Evolutionary conservation across 2,113 vertebrate genomes (phyloP), one percentile per base, ranked within the genome.

Genomic region (Cranoglanis bouderius): DNA sequence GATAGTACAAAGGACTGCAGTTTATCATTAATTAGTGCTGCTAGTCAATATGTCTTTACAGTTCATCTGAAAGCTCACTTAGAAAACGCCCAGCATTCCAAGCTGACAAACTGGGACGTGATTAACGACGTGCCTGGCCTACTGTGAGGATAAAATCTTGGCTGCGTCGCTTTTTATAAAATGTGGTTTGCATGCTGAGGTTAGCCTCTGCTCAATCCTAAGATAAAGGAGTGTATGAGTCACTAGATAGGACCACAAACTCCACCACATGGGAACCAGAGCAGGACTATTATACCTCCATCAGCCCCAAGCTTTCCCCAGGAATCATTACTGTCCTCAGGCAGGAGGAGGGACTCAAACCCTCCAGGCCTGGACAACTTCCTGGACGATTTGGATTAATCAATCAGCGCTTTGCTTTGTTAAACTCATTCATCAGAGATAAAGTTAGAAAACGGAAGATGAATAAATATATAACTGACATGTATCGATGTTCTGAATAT

Each of bases 91-190:
- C 77, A 49, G 61, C 55, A 35, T 67, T 82, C 85, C 83, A 51
- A 35, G 18, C 75, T 81, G 83, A 88, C 88, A 91, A 87, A 87
- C 88, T 89, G 84, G 91, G 91, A 93, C 88, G 91, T 91, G 92
- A 91, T 89, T 90, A 4, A 88, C 84, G 90, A 92, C 90, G 78
- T 89, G 91, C 87, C 86, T 46, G 38, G 1, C 70, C 82, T 89
- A 32, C 84, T 91, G 94, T 93, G 94, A 94, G 90, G 91, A 88
- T 90, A 92, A 92, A 94, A 94, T 92, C 92, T 93, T 80, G 85
- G 67, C 85, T 7, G 43, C 13, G 80, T 91, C 91, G 65, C 82
- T 90, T 91, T 92, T 90, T 87, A 81, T 91, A 90, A 94, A 93
- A 92, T 92, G 92, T 91, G 85, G 92, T 92, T 91, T 90, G 88